Evolutionary conservation across 2,888 invertebrate species (phyloP).

Genomic region (Timema podura): DNA sequence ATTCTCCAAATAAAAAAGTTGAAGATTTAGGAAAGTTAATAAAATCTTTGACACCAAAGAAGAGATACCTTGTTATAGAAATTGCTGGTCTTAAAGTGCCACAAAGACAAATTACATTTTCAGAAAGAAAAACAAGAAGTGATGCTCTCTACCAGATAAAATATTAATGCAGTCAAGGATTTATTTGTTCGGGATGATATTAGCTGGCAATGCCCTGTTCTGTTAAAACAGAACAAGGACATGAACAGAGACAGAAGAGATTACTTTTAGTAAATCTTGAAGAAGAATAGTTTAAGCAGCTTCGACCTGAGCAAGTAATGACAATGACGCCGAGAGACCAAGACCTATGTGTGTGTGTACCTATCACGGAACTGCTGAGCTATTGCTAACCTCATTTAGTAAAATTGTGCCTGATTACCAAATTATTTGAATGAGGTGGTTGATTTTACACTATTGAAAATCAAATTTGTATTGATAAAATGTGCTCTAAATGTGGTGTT

Average conservation of each 20-base stretch:
- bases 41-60: neutral
- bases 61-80: neutral
- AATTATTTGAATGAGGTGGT: neutral
- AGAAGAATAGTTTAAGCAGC: constrained; percentile 6
- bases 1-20: constrained; percentile 5
- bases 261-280: constrained; percentile 5
- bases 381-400: neutral
- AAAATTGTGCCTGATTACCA: constrained; percentile 3
- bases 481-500: neutral
- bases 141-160: neutral
- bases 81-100: neutral
- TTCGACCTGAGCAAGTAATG: neutral
- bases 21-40: neutral
- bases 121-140: constrained; percentile 11
- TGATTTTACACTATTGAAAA: neutral
- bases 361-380: constrained; percentile 10
- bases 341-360: neutral
- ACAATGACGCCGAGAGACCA: neutral
- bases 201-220: constrained; percentile 11
- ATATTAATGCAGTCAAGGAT: neutral
- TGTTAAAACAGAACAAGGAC: constrained; percentile 5
- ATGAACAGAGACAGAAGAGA: constrained; percentile 5
- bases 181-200: constrained; percentile 5
- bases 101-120: neutral
- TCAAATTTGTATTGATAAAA: neutral